Evolutionary conservation across 2,113 vertebrate genomes (phyloP).

Genomic region (Salminus brasiliensis): DNA sequence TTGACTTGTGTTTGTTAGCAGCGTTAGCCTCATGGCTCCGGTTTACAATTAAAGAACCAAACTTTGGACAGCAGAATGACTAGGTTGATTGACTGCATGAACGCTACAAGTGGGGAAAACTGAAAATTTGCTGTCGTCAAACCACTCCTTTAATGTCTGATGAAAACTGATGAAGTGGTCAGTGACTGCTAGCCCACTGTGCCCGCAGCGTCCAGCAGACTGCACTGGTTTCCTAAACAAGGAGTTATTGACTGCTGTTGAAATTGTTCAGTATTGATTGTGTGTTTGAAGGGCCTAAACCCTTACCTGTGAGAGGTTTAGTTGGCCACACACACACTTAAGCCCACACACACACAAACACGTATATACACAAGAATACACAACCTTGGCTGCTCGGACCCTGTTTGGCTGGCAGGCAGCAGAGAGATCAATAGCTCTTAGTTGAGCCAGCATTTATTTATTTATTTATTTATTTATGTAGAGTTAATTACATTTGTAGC

Average conservation of each 20-base stretch:
- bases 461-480: too few relatives aligned
- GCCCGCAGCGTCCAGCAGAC: neutral
- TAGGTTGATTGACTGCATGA: too few relatives aligned
- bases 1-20: too few relatives aligned
- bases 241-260: neutral
- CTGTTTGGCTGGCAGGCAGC: conserved; percentile 16
- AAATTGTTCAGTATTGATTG: neutral
- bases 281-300: neutral
- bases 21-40: too few relatives aligned
- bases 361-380: neutral
- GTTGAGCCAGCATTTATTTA: conserved; percentile 62
- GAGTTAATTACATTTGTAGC: conserved; percentile 68
- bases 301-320: neutral
- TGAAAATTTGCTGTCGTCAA: too few relatives aligned
- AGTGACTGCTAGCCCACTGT: too few relatives aligned
- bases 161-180: too few relatives aligned
- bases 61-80: too few relatives aligned
- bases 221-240: neutral
- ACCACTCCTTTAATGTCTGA: too few relatives aligned
- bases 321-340: conserved; percentile 18
- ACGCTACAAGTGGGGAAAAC: too few relatives aligned
- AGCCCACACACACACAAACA: conserved; percentile 34
- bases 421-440: conserved; percentile 62
- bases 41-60: too few relatives aligned
- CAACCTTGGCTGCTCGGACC: neutral